Conservation (phyloP, 2,797 vertebrate species). For the Lycodopsis pacificus region DNA sequence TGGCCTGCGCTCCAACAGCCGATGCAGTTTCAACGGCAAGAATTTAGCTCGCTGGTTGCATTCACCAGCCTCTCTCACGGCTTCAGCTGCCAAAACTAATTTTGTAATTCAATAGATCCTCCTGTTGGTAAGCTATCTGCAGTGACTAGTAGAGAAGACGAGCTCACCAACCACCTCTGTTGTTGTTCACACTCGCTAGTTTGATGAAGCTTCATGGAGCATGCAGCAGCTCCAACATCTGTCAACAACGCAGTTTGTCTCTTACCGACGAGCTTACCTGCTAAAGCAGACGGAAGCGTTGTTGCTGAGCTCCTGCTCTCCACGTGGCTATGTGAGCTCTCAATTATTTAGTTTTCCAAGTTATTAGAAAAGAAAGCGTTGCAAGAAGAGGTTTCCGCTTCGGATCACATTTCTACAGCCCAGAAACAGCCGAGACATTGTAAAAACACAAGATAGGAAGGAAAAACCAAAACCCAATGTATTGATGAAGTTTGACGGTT, state of each 20-base stretch:
- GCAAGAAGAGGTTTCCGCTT: background rate
- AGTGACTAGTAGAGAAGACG: conserved; percentile 5
- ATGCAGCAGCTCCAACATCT: conserved; percentile 46
- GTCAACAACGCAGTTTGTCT: conserved; percentile 42
- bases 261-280: conserved; percentile 30
- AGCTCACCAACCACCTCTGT: conserved; percentile 2
- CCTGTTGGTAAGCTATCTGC: conserved; percentile 22
- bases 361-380: conserved; percentile 16
- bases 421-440: background rate
- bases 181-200: conserved; percentile 46
- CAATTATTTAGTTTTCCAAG: conserved; percentile 12
- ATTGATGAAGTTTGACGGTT: background rate
- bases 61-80: conserved; percentile 2
- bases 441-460: background rate
- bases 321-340: conserved; percentile 35
- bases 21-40: conserved; percentile 11
- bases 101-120: conserved; percentile 20
- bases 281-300: conserved; percentile 37
- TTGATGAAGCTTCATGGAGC: conserved; percentile 39
- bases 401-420: background rate
- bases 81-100: conserved; percentile 18
- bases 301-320: conserved; percentile 43
- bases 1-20: conserved; percentile 7
- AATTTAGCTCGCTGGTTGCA: conserved; percentile 25
- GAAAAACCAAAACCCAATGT: background rate